phyloP scores from a whole-genome alignment of 2,113 vertebrate species.

The Chamaea fasciata region DNA sequence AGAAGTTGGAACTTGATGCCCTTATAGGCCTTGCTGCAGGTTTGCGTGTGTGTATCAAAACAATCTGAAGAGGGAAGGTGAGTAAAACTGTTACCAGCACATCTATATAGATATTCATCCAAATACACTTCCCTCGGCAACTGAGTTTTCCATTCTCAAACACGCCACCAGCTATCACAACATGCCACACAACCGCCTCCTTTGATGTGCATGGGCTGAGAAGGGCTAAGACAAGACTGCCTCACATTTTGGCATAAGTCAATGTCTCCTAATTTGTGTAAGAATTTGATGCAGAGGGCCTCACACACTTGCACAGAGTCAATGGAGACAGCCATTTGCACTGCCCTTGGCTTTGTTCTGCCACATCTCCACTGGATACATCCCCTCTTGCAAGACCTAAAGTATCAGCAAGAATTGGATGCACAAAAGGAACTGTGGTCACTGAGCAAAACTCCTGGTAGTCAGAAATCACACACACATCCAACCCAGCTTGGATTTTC shows the following conservation, averaged over 20 bases:
- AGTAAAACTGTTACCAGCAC: not conserved
- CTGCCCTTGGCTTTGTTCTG: not conserved
- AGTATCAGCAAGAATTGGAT: not conserved
- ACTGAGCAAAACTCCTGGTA: not conserved
- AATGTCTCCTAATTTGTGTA: not conserved
- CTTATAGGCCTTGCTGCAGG: conserved; percentile 84
- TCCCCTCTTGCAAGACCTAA: not conserved
- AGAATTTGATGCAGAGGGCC: not conserved
- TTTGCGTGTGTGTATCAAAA: conserved; percentile 82
- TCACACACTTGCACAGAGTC: not conserved
- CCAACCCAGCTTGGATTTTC: not conserved
- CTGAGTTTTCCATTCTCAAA: not conserved
- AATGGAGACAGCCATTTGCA: not conserved
- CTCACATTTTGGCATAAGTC: not conserved
- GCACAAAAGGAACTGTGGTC: not conserved
- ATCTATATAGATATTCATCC: rapidly evolving
- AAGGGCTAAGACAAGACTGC: not conserved
- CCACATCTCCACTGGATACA: not conserved
- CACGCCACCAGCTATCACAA: not conserved
- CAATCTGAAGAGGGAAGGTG: conserved; percentile 68
- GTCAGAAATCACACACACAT: not conserved
- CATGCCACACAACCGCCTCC: not conserved
- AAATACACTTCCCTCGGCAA: not conserved
- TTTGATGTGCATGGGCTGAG: not conserved
- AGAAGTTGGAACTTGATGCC: conserved; percentile 92